These are phyloP conservation scores for Bombus balteatus DNA, from an alignment of 1,140 invertebrate species.

Conservation along the genomic window DNA sequence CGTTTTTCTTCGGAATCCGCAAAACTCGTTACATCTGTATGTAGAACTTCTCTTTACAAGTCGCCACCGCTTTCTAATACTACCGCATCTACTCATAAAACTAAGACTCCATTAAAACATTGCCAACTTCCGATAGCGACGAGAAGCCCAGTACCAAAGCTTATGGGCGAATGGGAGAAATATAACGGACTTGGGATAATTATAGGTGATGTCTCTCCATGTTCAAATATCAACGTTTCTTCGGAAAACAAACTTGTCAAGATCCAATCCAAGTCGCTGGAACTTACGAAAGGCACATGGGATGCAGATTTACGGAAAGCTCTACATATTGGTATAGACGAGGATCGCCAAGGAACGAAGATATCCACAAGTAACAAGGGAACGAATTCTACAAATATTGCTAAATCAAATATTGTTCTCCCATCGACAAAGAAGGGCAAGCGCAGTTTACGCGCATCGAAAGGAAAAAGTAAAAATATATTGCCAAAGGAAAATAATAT, in stretches of 20 bases:
- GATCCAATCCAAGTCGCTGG: neutral
- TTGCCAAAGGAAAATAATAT: neutral
- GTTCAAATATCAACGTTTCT: slow-evolving; percentile 41
- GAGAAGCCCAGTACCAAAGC: slow-evolving; percentile 75
- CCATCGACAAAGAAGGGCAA: slow-evolving; percentile 10
- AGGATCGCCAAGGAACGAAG: slow-evolving; percentile 20
- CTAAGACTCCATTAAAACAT: slow-evolving; percentile 55
- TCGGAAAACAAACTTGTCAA: slow-evolving; percentile 1
- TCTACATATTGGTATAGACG: slow-evolving; percentile 26
- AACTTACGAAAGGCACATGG: slow-evolving; percentile 67
- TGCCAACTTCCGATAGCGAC: slow-evolving; percentile 73
- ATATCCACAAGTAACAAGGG: neutral
- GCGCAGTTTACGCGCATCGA: neutral
- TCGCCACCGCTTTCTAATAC: slow-evolving; percentile 68
- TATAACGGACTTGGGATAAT: slow-evolving; percentile 78
- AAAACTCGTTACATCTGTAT: slow-evolving; percentile 64
- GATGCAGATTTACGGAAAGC: slow-evolving; percentile 76
- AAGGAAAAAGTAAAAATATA: neutral
- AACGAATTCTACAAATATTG: neutral
- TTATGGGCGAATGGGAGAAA: slow-evolving; percentile 79
- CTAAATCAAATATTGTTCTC: neutral
- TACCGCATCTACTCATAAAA: slow-evolving; percentile 24
- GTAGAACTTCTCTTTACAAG: slow-evolving; percentile 74
- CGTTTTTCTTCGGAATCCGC: slow-evolving; percentile 49
- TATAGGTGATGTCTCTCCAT: slow-evolving; percentile 66